Evolutionary conservation across 2,797 vertebrate species (phyloP).

Genomic region (Heteromormyrus szaboi): DNA sequence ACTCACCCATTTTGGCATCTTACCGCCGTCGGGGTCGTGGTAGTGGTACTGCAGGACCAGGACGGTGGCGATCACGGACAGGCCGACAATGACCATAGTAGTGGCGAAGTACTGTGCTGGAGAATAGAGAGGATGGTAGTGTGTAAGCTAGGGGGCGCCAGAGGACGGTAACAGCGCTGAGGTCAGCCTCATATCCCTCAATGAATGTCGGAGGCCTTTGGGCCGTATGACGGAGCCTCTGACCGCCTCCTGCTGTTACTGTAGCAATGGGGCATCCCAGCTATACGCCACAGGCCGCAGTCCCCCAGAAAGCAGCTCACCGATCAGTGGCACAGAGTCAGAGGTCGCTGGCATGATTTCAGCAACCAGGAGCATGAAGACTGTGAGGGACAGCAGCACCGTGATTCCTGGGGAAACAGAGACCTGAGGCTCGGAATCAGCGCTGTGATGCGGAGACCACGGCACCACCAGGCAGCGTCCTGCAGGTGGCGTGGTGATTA

Average conservation of each 20-base stretch:
- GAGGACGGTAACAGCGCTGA: neutral
- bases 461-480: neutral
- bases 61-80: conserved; percentile 67
- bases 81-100: conserved; percentile 67
- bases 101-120: conserved; percentile 67
- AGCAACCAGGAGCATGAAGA: conserved; percentile 92
- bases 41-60: conserved; percentile 67
- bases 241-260: neutral
- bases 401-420: conserved; percentile 76
- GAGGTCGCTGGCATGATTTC: conserved; percentile 95
- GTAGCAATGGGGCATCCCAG: neutral
- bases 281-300: neutral
- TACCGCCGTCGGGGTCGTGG: conserved; percentile 62
- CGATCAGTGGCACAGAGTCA: conserved; percentile 88
- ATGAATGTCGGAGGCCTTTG: neutral
- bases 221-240: neutral
- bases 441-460: neutral
- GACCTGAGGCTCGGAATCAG: neutral
- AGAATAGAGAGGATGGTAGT: conserved; percentile 24
- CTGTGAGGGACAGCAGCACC: conserved; percentile 84
- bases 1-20: conserved; percentile 71
- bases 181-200: neutral
- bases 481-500: neutral
- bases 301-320: conserved; percentile 56
- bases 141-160: neutral